phyloP scores from a whole-genome alignment of 2,797 vertebrate species.

The Paramormyrops hopkinsi region DNA sequence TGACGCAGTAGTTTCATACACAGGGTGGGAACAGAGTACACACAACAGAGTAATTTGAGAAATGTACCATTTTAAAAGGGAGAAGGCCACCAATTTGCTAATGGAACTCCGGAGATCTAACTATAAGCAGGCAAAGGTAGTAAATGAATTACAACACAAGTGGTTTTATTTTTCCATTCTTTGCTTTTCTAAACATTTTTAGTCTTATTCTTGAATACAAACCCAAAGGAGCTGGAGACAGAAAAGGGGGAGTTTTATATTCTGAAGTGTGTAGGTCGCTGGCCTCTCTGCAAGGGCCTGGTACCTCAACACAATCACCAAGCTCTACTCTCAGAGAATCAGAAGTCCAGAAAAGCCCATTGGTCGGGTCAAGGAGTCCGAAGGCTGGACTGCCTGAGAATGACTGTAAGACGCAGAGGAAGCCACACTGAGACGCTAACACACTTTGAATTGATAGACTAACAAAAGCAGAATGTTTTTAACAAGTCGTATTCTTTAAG shows the following conservation, averaged over 20 bases:
- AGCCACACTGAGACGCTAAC: neutral
- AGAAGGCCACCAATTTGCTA: neutral
- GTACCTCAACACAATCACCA: constrained; percentile 39
- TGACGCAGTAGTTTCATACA: neutral
- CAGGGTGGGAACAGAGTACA: neutral
- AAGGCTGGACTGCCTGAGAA: neutral
- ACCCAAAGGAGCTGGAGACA: constrained; percentile 42
- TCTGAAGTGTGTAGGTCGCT: constrained; percentile 51
- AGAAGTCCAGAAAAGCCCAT: constrained; percentile 31
- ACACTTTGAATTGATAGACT: neutral
- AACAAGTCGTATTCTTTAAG: neutral
- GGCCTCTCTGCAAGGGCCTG: constrained; percentile 56
- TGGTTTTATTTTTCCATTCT: constrained; percentile 33
- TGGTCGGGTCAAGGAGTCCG: neutral
- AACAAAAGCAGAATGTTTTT: neutral
- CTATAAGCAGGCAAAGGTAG: constrained; percentile 26
- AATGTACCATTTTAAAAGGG: neutral
- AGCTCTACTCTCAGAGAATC: constrained; percentile 41
- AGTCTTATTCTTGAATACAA: constrained; percentile 47
- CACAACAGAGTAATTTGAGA: neutral
- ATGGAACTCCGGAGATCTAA: constrained; percentile 11
- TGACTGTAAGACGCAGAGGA: neutral
- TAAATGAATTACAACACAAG: constrained; percentile 30
- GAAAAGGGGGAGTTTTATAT: constrained; percentile 55
- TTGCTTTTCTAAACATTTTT: constrained; percentile 25